Percentiles rank a stretch among this genome's conserved stretches.
These are phyloP conservation scores for Muscicapa adusta DNA, from an alignment of 2,113 vertebrate species.

Conservation along the genomic window DNA sequence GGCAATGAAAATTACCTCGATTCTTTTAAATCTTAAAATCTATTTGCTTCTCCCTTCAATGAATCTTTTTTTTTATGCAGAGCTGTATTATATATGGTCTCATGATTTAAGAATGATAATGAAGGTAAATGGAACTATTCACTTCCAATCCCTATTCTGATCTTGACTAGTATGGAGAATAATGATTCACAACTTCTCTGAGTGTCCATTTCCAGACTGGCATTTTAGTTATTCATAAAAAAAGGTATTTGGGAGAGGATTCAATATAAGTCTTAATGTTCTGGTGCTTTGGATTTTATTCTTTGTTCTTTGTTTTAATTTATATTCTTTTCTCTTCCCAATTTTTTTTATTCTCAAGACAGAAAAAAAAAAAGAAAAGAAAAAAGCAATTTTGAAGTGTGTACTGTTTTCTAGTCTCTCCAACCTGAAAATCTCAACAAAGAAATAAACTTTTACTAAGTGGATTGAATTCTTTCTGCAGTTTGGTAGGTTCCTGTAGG, in stretches of 20 bases:
- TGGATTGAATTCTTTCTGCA: background rate
- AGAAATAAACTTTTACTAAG: background rate
- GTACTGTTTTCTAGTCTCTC: background rate
- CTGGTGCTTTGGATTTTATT: background rate
- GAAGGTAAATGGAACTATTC: background rate
- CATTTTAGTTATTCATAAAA: background rate
- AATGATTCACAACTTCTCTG: background rate
- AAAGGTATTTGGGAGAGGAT: background rate
- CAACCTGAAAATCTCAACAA: background rate
- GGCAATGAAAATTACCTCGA: background rate
- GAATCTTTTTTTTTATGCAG: background rate
- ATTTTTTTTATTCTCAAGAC: background rate
- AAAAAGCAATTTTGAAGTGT: background rate
- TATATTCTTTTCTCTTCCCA: no score
- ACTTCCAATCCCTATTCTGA: background rate
- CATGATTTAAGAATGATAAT: background rate
- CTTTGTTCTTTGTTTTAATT: background rate
- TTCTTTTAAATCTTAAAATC: background rate
- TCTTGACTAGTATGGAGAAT: background rate
- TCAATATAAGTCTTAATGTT: fast-evolving
- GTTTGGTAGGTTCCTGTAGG: background rate
- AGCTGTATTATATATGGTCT: background rate
- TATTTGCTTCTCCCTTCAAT: background rate
- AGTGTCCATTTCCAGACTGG: background rate
- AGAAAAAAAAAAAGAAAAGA: background rate